Base-by-base conservation (phyloP, 1,140 invertebrate genomes). In the Ctenoplectra terminalis region DNA sequence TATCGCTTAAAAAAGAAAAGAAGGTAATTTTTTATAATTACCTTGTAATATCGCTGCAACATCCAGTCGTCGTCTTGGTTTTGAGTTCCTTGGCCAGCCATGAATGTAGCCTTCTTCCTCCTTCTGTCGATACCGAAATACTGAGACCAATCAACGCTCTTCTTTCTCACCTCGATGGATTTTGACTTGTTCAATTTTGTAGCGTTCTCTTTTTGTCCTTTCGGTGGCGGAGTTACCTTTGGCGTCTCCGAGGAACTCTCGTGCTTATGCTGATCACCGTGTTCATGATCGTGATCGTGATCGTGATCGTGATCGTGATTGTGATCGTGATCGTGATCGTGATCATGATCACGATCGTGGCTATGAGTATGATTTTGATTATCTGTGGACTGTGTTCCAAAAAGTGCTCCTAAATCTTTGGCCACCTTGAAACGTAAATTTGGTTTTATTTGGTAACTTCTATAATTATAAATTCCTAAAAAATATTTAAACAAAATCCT, bases 91-190 rank as follows among this genome's bases (percentile, higher is more conserved):
- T 90, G 92, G 29, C 86, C 87, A 0, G 89, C 88, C 8, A 87
- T 61, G 23, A 93, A 86, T 1, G 81, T 76, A 13, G 95, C 94
- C 86, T 97, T 96, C 87, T 96, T 96, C 92, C 95, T 95, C 81
- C 97, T 96, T 72, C 96, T 95, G 91, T 98, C 97, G 64, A 97
- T 95, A 0, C 97, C 97, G 88, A 98, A 98, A 86, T 98, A 97
- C 69, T 97, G 95, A 0, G 96, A 97, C 97, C 97, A 98, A 85
- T 97, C 95, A 52, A 97, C 95, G 17, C 96, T 97, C 91, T 97
- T 97, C 91, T 97, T 97, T 83, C 95, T 95, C 8, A 96, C 92
- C 54, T 94, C 93, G 40, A 96, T 93, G 9, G 94, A 93, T 48
- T 93, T 91, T 48, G 92, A 89, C 26, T 91, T 90, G 9, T 90